phyloP scores from a whole-genome alignment of 1,140 invertebrate species.

The Zaprionus vittiger region DNA sequence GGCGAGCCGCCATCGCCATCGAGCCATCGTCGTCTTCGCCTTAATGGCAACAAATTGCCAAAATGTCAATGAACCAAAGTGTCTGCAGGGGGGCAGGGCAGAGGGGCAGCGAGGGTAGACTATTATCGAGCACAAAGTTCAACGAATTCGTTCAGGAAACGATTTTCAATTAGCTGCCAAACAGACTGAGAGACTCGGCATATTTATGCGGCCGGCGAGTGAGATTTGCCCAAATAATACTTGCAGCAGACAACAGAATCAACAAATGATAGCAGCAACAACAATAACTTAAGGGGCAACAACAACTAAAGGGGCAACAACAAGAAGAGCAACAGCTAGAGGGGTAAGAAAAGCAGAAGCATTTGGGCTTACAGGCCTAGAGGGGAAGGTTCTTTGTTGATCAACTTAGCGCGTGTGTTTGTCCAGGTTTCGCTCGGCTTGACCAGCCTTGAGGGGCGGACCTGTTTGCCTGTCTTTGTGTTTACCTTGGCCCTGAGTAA shows the following conservation, averaged over 20 bases:
- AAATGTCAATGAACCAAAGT: slow-evolving; percentile 78
- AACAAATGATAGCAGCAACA: slow-evolving; percentile 40
- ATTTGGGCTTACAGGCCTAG: background rate
- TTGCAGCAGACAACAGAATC: slow-evolving; percentile 20
- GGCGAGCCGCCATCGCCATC: slow-evolving; percentile 31
- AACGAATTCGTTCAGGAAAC: slow-evolving; percentile 56
- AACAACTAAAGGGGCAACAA: too few relatives aligned
- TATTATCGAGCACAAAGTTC: slow-evolving; percentile 71
- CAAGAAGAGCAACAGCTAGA: background rate
- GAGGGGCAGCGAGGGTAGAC: background rate
- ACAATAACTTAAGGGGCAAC: background rate
- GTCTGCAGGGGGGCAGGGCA: slow-evolving; percentile 55
- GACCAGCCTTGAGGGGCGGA: background rate
- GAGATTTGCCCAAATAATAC: slow-evolving; percentile 48
- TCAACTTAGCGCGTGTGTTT: slow-evolving; percentile 47
- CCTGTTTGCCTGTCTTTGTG: slow-evolving; percentile 1
- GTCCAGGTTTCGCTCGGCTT: slow-evolving; percentile 27
- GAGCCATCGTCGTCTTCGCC: slow-evolving; percentile 3
- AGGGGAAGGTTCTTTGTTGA: slow-evolving; percentile 25
- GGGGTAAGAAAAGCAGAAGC: background rate
- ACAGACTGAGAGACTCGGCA: slow-evolving; percentile 23
- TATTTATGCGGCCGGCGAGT: slow-evolving; percentile 39
- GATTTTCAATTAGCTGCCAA: slow-evolving; percentile 60
- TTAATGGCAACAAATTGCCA: slow-evolving; percentile 75
- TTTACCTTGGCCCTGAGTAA: slow-evolving; percentile 37